phyloP scores from a whole-genome alignment of 2,888 invertebrate species.

The Drosophila vallismaia region DNA sequence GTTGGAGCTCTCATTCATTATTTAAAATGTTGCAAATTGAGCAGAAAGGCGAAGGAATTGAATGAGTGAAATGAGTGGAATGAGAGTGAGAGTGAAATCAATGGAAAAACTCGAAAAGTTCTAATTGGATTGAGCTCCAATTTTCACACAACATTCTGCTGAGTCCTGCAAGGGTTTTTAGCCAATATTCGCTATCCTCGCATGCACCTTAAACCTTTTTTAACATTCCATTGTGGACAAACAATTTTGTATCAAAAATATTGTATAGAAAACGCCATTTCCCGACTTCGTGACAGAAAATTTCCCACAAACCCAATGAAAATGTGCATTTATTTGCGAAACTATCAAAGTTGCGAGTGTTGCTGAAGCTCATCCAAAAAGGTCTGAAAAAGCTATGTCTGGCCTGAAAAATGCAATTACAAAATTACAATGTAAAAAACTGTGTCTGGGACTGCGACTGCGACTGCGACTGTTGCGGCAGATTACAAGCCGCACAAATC shows the following conservation, averaged over 20 bases:
- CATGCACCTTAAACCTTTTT: no score
- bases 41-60: not conserved
- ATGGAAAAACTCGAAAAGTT: no score
- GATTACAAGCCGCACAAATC: conserved; percentile 62
- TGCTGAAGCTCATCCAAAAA: conserved; percentile 17
- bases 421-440: conserved; percentile 71
- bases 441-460: conserved; percentile 35
- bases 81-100: no score
- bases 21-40: not conserved
- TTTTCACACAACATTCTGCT: no score
- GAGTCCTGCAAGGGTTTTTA: no score
- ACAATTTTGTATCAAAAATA: no score
- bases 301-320: conserved; percentile 53
- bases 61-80: no score
- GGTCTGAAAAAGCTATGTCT: conserved; percentile 21
- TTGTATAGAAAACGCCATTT: conserved; percentile 10
- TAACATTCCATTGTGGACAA: no score
- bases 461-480: conserved; percentile 15
- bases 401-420: conserved; percentile 60
- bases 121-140: no score
- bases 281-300: conserved; percentile 27
- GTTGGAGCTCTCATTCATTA: conserved; percentile 3
- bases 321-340: conserved; percentile 27
- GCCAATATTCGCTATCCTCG: no score
- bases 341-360: conserved; percentile 9